Percentiles rank a stretch among this genome's conserved stretches.
Conservation (phyloP, 2,888 invertebrate species). For the Drosophila lacicola region DNA sequence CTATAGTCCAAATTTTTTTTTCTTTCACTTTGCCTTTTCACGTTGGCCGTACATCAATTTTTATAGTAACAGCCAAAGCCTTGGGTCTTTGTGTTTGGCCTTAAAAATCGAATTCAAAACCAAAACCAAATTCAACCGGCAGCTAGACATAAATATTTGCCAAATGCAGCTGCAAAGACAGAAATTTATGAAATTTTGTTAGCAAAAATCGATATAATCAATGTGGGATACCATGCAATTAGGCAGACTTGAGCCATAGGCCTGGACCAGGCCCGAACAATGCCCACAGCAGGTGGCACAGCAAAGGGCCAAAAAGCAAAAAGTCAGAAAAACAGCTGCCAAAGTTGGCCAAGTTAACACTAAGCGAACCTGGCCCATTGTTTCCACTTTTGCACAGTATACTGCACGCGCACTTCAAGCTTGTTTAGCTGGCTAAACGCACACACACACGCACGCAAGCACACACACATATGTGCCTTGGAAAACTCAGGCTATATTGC, state of each 20-base stretch:
- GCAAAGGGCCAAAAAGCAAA: constrained; percentile 9
- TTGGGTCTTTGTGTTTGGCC: not conserved
- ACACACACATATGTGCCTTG: not conserved
- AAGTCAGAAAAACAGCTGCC: constrained; percentile 20
- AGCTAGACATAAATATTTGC: constrained; percentile 59
- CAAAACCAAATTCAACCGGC: constrained; percentile 1
- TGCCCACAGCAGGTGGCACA: constrained; percentile 20
- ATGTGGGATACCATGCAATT: constrained; percentile 43
- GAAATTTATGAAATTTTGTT: not conserved
- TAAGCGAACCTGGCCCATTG: constrained; percentile 38
- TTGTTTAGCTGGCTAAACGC: constrained; percentile 45
- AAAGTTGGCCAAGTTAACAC: constrained; percentile 32
- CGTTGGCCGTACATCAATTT: too few species aligned
- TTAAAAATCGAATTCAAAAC: not conserved
- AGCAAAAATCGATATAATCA: constrained; percentile 43
- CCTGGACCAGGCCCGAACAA: constrained; percentile 14
- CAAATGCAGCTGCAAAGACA: constrained; percentile 43
- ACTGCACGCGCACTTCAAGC: constrained; percentile 28
- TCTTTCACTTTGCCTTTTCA: too few species aligned
- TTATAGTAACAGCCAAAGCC: too few species aligned
- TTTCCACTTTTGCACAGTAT: constrained; percentile 22
- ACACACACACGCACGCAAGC: constrained; percentile 10
- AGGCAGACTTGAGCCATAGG: constrained; percentile 24
- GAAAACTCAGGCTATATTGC: constrained; percentile 8
- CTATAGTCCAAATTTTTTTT: too few species aligned